Percentiles rank a stretch among this genome's conserved stretches.
These are phyloP conservation scores for Xenops minutus DNA, from an alignment of 2,797 vertebrate species.

Conservation along the genomic window DNA sequence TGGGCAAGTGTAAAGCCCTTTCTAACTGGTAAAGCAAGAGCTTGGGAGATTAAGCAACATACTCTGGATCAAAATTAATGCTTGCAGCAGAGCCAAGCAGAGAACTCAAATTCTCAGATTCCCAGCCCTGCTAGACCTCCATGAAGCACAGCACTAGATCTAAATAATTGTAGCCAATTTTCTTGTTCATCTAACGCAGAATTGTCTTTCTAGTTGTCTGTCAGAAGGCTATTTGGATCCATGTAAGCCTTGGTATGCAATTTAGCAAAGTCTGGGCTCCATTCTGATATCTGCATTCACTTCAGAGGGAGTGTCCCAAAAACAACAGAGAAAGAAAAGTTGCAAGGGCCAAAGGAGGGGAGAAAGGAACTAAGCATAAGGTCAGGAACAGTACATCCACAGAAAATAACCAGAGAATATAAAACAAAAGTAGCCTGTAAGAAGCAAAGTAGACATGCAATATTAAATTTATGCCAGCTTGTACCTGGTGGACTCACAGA, in stretches of 20 bases:
- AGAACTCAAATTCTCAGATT: not conserved
- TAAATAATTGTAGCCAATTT: not conserved
- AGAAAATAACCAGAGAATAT: not conserved
- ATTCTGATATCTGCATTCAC: not conserved
- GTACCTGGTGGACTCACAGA: not conserved
- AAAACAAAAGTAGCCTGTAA: not conserved
- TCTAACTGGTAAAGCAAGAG: not conserved
- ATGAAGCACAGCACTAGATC: not conserved
- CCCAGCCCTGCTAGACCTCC: not conserved
- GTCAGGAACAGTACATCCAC: not conserved
- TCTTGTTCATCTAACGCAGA: not conserved
- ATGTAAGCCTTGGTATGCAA: not conserved
- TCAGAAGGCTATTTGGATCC: not conserved
- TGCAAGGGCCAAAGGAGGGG: not conserved
- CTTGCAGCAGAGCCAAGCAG: not conserved
- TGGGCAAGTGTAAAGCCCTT: not conserved
- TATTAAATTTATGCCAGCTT: not conserved
- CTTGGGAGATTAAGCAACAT: not conserved
- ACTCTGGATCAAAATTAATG: not conserved
- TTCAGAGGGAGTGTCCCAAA: constrained; percentile 30
- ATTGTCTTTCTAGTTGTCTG: not conserved
- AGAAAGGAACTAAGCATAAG: not conserved
- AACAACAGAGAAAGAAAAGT: not conserved
- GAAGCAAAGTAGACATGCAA: not conserved
- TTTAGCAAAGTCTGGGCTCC: not conserved